Percentiles rank a stretch among this genome's conserved stretches.
Evolutionary conservation across 2,797 vertebrate genomes (phyloP).

Genomic region (Podarcis siculus): DNA sequence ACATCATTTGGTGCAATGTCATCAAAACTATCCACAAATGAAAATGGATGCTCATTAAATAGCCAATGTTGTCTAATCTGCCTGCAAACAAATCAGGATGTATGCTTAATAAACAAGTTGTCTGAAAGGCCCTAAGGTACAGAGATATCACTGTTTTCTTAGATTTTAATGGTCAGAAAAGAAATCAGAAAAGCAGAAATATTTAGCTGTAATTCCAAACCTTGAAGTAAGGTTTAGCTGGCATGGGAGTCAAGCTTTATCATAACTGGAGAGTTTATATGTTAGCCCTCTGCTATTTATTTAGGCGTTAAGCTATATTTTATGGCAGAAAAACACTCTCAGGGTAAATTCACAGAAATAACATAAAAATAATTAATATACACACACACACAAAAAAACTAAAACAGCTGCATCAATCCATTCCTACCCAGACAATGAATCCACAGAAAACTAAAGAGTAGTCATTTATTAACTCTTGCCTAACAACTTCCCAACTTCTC

Average conservation of each 20-base stretch:
- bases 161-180: not conserved
- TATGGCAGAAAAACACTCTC: no score
- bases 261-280: not conserved
- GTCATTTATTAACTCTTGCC: not conserved
- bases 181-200: not conserved
- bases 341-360: no score
- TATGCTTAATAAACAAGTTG: no score
- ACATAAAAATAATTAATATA: no score
- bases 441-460: not conserved
- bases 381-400: not conserved
- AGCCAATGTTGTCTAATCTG: no score
- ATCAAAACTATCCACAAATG: no score
- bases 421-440: not conserved
- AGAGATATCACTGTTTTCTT: not conserved
- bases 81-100: no score
- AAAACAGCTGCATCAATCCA: not conserved
- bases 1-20: no score
- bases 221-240: not conserved
- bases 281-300: not conserved
- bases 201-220: not conserved
- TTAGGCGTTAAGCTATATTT: no score
- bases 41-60: no score
- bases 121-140: rapidly evolving
- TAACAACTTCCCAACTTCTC: not conserved
- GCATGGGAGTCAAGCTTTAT: not conserved